phyloP scores from a whole-genome alignment of 2,797 vertebrate species.

The Squalus acanthias region DNA sequence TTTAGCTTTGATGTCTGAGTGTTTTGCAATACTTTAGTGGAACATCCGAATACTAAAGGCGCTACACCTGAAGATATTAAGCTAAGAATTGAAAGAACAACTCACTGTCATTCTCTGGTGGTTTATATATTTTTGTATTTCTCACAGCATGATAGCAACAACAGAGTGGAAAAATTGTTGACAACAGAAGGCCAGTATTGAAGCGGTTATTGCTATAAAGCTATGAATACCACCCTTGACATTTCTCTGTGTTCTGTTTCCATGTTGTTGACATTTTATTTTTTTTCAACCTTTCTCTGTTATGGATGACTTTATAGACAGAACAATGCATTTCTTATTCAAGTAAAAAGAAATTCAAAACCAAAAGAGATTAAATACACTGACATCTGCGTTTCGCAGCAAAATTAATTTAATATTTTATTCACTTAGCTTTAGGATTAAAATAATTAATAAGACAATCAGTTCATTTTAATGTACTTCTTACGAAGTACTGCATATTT shows the following conservation, averaged over 20 bases:
- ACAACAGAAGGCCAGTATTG: neutral
- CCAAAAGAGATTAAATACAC: neutral
- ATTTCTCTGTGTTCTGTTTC: slow-evolving; percentile 6
- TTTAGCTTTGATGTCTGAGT: neutral
- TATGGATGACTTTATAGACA: neutral
- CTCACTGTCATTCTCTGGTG: neutral
- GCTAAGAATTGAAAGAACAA: slow-evolving; percentile 14
- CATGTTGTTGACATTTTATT: neutral
- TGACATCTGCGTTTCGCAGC: neutral
- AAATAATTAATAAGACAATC: slow-evolving; percentile 16
- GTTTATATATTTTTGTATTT: neutral
- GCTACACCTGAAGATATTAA: neutral
- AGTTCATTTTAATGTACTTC: slow-evolving; percentile 17
- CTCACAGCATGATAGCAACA: slow-evolving; percentile 5
- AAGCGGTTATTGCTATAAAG: slow-evolving; percentile 12
- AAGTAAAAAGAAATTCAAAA: slow-evolving; percentile 3
- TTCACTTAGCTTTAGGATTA: slow-evolving; percentile 27
- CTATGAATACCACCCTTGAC: neutral
- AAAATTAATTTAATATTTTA: neutral
- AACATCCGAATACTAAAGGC: neutral
- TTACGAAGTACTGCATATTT: slow-evolving; percentile 10
- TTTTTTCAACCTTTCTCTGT: neutral
- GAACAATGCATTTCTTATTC: neutral
- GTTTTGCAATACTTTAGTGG: neutral
- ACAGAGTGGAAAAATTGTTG: neutral